Base-by-base conservation (phyloP, 2,888 invertebrate genomes). In the Ormyrus labotus region DNA sequence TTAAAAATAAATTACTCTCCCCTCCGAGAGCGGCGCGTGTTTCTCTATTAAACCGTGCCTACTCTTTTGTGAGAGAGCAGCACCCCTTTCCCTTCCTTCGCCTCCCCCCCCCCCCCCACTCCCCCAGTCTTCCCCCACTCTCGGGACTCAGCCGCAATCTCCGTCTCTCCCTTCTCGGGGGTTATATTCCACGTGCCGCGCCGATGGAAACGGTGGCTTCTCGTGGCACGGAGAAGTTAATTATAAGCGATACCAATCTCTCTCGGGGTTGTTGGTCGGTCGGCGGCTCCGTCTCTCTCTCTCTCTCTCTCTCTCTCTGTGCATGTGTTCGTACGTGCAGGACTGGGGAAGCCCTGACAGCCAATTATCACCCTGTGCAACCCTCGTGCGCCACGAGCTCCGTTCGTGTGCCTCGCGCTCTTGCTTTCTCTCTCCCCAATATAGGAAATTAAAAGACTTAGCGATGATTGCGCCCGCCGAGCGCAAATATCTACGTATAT, bases 201-300 rank as follows among this genome's bases (percentile, higher is more conserved):
- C 85, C 89, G 88, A 88, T 88, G 87, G 88, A 88, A 88, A 88
- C 88, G 86, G 86, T 86, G 87, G 86, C 88, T 88, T 85, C 85
- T 90, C 90, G 90, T 90, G 90, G 90, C 88, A 90, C 89, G 90
- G 90, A 90, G 90, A 90, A 90, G 90, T 90, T 90, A 90, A 90
- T 90, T 90, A 90, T 90, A 90, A 90, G 90, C 90, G 90, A 90
- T 90, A 90, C 90, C 90, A 90, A 90, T 90, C 90, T 90, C 81
- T 79, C 90, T 88, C 87, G 89, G 89, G 90, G 90, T 89, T 90
- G 89, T 88, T 89, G 90, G 89, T 88, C 85, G 86, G 84, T 82
- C 82, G 83, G 79, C 70, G 76, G 78, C 72, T 83, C 68, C 69
- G 13, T 51, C 81, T 86, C 87, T 86, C 85, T 87, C 89, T 87